phyloP scores from a whole-genome alignment of 2,113 vertebrate genomes.

The Dryoscopus gambensis region DNA sequence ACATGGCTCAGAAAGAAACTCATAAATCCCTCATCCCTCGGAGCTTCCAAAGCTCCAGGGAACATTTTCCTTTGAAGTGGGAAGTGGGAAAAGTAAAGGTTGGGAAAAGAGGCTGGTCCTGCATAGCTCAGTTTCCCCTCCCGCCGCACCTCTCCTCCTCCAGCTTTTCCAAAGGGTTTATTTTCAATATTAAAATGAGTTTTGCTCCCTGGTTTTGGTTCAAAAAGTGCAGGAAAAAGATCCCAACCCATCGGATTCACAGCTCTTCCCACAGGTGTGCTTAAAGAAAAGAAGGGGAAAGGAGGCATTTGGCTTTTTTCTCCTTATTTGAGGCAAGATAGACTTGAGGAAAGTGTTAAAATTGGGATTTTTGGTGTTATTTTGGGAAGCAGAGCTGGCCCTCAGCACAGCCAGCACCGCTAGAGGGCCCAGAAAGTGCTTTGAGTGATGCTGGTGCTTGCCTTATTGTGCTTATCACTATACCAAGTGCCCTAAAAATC shows the following conservation, averaged over 20 bases:
- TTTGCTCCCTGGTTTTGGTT: accelerated
- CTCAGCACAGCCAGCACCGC: not conserved
- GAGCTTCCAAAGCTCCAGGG: not conserved
- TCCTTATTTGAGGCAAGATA: not conserved
- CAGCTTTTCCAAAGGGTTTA: not conserved
- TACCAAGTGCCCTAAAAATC: not conserved
- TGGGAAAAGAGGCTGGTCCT: not conserved
- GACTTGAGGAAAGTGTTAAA: not conserved
- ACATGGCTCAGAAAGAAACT: not conserved
- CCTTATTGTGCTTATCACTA: accelerated
- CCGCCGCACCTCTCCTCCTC: not conserved
- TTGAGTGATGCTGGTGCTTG: not conserved
- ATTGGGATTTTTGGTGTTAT: accelerated
- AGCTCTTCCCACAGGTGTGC: not conserved
- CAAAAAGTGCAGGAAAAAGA: not conserved
- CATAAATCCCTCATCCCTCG: not conserved
- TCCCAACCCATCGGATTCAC: accelerated
- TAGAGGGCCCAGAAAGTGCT: constrained; percentile 10
- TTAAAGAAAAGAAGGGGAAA: not conserved
- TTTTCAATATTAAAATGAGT: not conserved
- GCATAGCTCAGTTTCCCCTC: not conserved
- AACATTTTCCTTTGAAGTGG: not conserved
- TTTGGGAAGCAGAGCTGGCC: not conserved
- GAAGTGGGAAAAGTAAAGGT: not conserved
- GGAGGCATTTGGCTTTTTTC: not conserved